Evolutionary conservation across 2,113 vertebrate species (phyloP).

Genomic region (Rhea pennata): DNA sequence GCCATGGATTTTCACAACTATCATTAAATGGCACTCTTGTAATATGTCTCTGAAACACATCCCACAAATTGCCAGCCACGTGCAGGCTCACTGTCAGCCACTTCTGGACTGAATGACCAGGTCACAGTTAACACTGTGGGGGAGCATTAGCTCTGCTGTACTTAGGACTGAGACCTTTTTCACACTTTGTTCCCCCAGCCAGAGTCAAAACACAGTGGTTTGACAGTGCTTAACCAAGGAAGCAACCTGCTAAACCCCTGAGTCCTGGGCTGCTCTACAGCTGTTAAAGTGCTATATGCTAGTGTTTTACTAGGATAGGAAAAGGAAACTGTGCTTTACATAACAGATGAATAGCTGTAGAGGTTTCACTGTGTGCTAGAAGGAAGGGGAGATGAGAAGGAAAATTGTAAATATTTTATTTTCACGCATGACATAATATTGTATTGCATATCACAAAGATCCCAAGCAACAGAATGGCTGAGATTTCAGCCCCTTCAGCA

Average conservation of each 20-base stretch:
- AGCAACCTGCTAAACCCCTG: not conserved
- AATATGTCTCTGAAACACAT: not conserved
- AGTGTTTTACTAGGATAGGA: not conserved
- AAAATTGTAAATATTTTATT: not conserved
- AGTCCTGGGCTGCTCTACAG: not conserved
- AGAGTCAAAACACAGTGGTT: not conserved
- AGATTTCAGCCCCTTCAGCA: no score
- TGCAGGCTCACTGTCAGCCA: not conserved
- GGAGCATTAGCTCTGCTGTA: not conserved
- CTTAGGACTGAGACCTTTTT: not conserved
- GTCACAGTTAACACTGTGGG: accelerated
- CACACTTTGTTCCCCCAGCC: not conserved
- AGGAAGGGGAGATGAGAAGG: not conserved
- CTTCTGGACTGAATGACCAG: not conserved
- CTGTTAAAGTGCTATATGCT: not conserved
- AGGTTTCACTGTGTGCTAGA: not conserved
- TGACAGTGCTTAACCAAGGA: not conserved
- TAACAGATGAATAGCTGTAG: no score
- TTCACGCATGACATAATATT: not conserved
- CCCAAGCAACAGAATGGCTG: no score
- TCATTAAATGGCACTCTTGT: not conserved
- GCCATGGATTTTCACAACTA: not conserved
- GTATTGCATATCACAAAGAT: no score
- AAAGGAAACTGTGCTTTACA: not conserved
- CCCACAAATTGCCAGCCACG: not conserved